Conservation (phyloP, 1,140 invertebrate species). For the Diuraphis noxia region DNA sequence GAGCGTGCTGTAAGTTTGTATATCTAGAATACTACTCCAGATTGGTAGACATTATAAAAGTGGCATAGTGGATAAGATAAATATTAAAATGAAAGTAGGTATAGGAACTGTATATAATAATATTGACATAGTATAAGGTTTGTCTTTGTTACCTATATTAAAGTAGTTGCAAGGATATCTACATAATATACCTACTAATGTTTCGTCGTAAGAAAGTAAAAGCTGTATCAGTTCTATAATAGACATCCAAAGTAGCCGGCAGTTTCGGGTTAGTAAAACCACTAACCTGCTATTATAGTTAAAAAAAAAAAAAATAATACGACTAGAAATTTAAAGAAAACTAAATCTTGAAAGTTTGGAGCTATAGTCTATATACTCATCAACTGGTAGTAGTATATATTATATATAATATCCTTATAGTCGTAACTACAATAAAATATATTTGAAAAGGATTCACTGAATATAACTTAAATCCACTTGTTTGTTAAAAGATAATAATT, state of each 20-base stretch:
- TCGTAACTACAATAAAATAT: not conserved
- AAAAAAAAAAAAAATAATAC: not conserved
- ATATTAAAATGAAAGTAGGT: not conserved
- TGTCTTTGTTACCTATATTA: not conserved
- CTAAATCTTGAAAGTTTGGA: not conserved
- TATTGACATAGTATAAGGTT: not conserved
- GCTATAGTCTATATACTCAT: not conserved
- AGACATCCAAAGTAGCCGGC: not conserved
- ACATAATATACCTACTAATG: no score
- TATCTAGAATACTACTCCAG: not conserved
- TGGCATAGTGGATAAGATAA: not conserved
- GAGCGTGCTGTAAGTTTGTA: not conserved
- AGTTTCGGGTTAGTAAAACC: not conserved
- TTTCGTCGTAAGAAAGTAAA: not conserved
- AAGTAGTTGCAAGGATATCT: not conserved
- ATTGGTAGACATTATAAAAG: not conserved
- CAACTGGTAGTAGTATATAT: no score
- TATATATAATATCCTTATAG: not conserved
- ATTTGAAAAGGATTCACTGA: not conserved
- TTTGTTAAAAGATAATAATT: no score
- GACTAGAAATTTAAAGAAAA: not conserved
- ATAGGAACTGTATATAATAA: not conserved
- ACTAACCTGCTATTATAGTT: no score
- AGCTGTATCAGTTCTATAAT: not conserved
- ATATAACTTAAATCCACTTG: not conserved